Evolutionary conservation across 2,113 vertebrate genomes (phyloP).

Genomic region (Otus sunia): DNA sequence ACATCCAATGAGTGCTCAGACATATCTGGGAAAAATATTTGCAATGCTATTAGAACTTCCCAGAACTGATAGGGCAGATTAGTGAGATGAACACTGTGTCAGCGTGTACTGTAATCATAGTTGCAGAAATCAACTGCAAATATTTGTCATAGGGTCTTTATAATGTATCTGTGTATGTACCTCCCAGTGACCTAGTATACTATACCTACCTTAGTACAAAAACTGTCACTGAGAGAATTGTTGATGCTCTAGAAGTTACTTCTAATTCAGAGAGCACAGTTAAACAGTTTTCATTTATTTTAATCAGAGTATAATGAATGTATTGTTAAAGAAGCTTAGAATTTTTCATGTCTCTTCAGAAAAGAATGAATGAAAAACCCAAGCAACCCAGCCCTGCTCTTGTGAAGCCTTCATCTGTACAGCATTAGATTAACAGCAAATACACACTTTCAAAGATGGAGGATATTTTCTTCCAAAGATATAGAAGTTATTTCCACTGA

Average conservation of each 20-base stretch:
- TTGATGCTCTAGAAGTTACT: conserved; percentile 2
- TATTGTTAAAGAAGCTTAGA: neutral
- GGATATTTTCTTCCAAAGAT: neutral
- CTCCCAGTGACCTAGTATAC: neutral
- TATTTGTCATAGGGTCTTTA: neutral
- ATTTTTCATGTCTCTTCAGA: conserved; percentile 9
- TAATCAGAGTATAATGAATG: neutral
- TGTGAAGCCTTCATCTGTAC: neutral
- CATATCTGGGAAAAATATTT: neutral
- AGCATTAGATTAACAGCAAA: conserved; percentile 21
- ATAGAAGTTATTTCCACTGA: conserved; percentile 9
- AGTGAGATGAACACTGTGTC: neutral
- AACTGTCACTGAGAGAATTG: neutral
- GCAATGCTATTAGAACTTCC: neutral
- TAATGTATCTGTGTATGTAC: neutral
- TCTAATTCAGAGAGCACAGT: conserved; percentile 20
- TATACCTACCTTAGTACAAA: neutral
- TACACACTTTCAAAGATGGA: conserved; percentile 9
- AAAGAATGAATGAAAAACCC: neutral
- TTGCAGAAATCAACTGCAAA: neutral
- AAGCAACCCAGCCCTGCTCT: neutral
- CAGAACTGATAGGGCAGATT: neutral
- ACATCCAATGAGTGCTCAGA: neutral
- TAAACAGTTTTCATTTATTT: neutral
- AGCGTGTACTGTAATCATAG: neutral